phyloP scores from a whole-genome alignment of 2,888 invertebrate species.

The Elysia crispata region DNA sequence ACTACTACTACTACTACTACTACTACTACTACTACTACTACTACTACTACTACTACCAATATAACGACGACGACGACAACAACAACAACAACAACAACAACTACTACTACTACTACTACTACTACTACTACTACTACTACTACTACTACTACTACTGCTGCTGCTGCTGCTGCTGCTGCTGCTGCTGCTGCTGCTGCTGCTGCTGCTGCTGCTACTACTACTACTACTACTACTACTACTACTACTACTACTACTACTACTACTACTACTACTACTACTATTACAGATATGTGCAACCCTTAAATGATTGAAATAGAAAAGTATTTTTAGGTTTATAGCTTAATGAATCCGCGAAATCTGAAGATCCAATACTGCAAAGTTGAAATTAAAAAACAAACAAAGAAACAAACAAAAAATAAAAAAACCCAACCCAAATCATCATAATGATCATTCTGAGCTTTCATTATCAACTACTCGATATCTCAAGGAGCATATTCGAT shows the following conservation, averaged over 20 bases:
- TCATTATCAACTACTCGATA: no score
- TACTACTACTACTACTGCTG: slow-evolving; percentile 33
- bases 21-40: slow-evolving; percentile 15
- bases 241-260: slow-evolving; percentile 6
- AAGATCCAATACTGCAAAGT: no score
- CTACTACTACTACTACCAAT: slow-evolving; percentile 7
- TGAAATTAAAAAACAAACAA: no score
- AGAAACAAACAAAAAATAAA: no score
- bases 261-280: neutral
- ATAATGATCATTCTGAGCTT: no score
- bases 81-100: no score
- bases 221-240: slow-evolving; percentile 12
- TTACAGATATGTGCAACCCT: neutral
- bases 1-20: slow-evolving; percentile 16
- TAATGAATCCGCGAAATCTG: no score
- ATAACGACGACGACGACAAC: no score
- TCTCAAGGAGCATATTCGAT: no score
- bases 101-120: neutral
- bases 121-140: slow-evolving; percentile 36
- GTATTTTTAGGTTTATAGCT: no score
- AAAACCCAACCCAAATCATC: no score
- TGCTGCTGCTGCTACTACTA: neutral
- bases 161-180: slow-evolving; percentile 25
- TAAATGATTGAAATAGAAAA: no score
- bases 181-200: neutral